A percentile compares a stretch with the other conserved stretches of the same genome.
Conservation (phyloP, 2,113 vertebrate genomes). For the Enhydra lutris region DNA sequence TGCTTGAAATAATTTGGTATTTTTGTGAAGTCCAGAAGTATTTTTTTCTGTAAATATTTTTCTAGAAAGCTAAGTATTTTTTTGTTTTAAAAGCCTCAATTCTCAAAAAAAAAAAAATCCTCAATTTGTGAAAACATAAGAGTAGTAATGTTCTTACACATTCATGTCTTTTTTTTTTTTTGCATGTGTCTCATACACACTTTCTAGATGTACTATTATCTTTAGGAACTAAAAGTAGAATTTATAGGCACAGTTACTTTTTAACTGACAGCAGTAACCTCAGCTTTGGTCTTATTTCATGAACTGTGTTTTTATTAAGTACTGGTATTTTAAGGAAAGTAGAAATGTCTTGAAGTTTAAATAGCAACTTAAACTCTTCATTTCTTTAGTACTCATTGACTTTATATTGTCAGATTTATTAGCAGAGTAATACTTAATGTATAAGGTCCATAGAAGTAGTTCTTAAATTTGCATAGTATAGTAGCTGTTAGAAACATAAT, state of each 20-base stretch:
- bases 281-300: slow-evolving; percentile 2
- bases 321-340: slow-evolving; percentile 1
- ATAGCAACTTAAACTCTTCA: slow-evolving; percentile 15
- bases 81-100: slow-evolving; percentile 28
- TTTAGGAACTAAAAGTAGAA: slow-evolving; percentile 31
- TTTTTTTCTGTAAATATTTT: slow-evolving; percentile 42
- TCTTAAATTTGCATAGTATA: slow-evolving; percentile 1
- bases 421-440: slow-evolving; percentile 13
- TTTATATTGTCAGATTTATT: slow-evolving; percentile 42
- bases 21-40: slow-evolving; percentile 30
- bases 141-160: neutral
- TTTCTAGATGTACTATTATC: neutral
- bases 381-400: slow-evolving; percentile 9
- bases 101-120: neutral
- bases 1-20: slow-evolving; percentile 29
- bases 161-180: neutral
- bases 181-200: neutral
- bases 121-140: slow-evolving; percentile 24
- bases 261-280: neutral
- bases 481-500: neutral
- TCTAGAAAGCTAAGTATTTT: slow-evolving; percentile 38
- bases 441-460: neutral
- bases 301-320: slow-evolving; percentile 32
- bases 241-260: neutral
- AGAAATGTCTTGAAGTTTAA: slow-evolving; percentile 30